These are phyloP conservation scores for Pseudachorutes palmiensis DNA, from an alignment of 1,140 invertebrate species.

Conservation along the genomic window DNA sequence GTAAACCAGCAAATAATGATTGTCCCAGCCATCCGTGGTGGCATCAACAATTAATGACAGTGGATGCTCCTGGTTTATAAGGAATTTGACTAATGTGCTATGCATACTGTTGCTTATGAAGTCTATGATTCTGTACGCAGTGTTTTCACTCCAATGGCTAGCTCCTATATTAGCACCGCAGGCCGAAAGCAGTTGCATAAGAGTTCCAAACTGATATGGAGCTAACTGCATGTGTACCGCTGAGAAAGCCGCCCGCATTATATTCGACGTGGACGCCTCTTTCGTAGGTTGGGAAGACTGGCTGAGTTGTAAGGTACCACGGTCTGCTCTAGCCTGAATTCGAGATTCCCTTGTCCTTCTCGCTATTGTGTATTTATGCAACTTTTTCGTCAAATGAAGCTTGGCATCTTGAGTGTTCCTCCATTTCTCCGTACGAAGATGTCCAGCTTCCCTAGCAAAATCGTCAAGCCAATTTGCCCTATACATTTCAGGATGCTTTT, in stretches of 20 bases:
- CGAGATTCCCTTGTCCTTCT: neutral
- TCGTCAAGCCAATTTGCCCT: neutral
- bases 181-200: neutral
- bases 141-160: neutral
- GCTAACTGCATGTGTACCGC: neutral
- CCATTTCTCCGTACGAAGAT: neutral
- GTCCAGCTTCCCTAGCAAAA: neutral
- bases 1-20: neutral
- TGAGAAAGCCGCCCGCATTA: neutral
- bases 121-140: neutral
- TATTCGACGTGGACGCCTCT: neutral
- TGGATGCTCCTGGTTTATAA: neutral
- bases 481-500: neutral
- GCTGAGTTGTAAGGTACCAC: neutral
- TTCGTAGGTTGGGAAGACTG: neutral
- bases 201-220: neutral
- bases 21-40: neutral
- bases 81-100: neutral
- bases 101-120: neutral
- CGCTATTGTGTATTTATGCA: neutral
- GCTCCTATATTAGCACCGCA: neutral
- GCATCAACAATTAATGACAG: neutral
- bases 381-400: neutral
- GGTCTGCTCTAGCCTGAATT: neutral
- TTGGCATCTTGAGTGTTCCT: neutral